Conservation (phyloP, 2,113 vertebrate species). For the Ellobius talpinus region DNA sequence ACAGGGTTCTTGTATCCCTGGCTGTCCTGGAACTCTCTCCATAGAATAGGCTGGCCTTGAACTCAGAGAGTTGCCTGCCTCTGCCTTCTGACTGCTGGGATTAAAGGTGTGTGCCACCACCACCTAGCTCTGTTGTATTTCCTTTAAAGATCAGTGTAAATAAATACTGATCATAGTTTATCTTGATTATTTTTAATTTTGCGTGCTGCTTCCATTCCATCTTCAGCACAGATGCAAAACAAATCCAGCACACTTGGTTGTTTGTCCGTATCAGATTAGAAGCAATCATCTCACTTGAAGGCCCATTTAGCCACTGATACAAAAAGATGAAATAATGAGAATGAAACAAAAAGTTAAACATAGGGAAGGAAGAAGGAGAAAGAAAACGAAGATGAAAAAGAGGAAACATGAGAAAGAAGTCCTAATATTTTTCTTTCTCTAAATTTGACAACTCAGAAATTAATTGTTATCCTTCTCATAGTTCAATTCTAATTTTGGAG, state of each 20-base stretch:
- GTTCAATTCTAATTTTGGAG: conserved; percentile 28
- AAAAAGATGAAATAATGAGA: neutral
- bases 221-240: neutral
- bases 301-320: neutral
- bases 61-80: neutral
- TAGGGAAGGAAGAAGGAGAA: neutral
- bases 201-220: neutral
- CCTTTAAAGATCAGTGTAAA: neutral
- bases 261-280: neutral
- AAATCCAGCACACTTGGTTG: neutral
- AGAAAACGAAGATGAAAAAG: neutral
- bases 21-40: neutral
- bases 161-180: neutral
- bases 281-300: neutral
- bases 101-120: neutral
- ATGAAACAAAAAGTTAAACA: neutral
- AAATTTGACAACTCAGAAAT: conserved; percentile 38
- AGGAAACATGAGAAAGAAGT: neutral
- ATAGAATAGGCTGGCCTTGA: neutral
- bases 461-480: conserved; percentile 2
- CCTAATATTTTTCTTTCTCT: neutral
- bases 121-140: neutral
- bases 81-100: neutral
- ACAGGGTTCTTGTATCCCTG: neutral
- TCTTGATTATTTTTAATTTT: neutral